Conservation (phyloP, 1,140 invertebrate genomes). For the Pseudachorutes palmiensis region DNA sequence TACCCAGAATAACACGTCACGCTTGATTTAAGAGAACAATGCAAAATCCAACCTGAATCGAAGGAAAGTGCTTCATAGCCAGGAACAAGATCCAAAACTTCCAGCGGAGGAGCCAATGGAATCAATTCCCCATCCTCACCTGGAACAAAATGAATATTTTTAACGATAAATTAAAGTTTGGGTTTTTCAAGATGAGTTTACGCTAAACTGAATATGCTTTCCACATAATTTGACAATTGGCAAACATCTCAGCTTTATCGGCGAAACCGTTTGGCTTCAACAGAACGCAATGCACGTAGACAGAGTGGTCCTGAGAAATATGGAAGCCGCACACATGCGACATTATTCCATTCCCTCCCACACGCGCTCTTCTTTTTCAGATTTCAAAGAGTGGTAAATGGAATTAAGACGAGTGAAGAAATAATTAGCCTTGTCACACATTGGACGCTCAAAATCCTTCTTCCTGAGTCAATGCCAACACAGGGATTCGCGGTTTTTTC, state of each 20-base stretch:
- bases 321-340: too few species aligned
- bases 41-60: constrained; percentile 42
- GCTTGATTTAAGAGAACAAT: not conserved
- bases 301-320: too few species aligned
- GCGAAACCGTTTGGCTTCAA: too few species aligned
- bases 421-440: too few species aligned
- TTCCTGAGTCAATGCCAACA: too few species aligned
- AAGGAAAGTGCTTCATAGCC: constrained; percentile 49
- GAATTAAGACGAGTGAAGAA: too few species aligned
- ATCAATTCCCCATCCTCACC: constrained; percentile 38
- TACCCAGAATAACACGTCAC: not conserved
- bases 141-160: constrained; percentile 17
- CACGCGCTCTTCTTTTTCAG: too few species aligned
- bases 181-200: not conserved
- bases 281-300: too few species aligned
- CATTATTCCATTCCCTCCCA: too few species aligned
- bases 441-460: too few species aligned
- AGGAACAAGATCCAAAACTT: constrained; percentile 43
- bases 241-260: not conserved
- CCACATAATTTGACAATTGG: not conserved
- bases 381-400: too few species aligned
- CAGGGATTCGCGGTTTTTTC: too few species aligned
- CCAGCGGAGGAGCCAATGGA: constrained; percentile 47
- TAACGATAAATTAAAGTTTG: not conserved
- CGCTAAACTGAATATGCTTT: not conserved